Conservation (phyloP, 2,113 vertebrate genomes). For the Sus scrofa region T2T-Sscrofa CM000812.6:28655501-28656000, state of each 20-base stretch:
- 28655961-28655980: neutral
- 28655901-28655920: conserved; percentile 1
- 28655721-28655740: neutral
- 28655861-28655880: neutral
- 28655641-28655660: conserved; percentile 97
- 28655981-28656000: neutral
- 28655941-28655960: neutral
- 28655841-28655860: conserved; percentile 20
- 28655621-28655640: conserved; percentile 93
- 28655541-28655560: conserved; percentile 97
- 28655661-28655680: conserved; percentile 87
- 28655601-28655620: conserved; percentile 97
- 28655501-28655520: conserved; percentile 28
- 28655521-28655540: conserved; percentile 89
- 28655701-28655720: neutral
- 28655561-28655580: conserved; percentile 94
- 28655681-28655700: neutral
- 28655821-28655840: neutral
- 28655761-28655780: neutral
- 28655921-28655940: conserved; percentile 19
- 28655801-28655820: neutral
- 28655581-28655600: conserved; percentile 97
- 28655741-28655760: neutral
- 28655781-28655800: neutral
- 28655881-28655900: conserved; percentile 35